These are phyloP conservation scores for Diachasma alloeum DNA, from an alignment of 1,140 invertebrate species.

Conservation along the genomic window DNA sequence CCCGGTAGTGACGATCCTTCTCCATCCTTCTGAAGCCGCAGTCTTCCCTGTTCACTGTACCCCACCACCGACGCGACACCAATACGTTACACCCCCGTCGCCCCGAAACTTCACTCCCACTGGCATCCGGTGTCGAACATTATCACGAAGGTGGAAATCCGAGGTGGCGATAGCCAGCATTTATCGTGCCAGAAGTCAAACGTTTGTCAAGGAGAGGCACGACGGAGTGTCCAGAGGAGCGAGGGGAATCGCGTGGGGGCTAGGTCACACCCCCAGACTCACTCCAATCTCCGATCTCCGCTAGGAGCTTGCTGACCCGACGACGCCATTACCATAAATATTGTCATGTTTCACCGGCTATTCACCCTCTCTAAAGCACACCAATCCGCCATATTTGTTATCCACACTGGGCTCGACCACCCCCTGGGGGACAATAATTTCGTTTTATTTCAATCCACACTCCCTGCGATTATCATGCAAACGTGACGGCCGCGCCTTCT, in stretches of 20 bases:
- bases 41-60: not conserved
- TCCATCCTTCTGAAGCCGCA: slow-evolving; percentile 40
- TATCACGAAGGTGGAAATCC: slow-evolving; percentile 1
- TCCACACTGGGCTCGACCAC: not conserved
- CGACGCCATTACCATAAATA: slow-evolving; percentile 24
- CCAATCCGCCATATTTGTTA: slow-evolving; percentile 7
- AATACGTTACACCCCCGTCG: not conserved
- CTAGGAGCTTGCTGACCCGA: slow-evolving; percentile 12
- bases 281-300: slow-evolving; percentile 27
- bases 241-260: not conserved
- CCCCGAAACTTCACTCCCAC: not conserved
- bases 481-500: not conserved
- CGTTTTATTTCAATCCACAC: not conserved
- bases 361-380: not conserved
- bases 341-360: slow-evolving; percentile 20
- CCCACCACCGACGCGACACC: not conserved
- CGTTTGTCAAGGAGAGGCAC: not conserved
- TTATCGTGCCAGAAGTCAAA: slow-evolving; percentile 23
- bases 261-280: slow-evolving; percentile 12
- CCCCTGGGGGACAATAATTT: not conserved
- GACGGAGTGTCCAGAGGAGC: not conserved
- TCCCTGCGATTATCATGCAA: not conserved
- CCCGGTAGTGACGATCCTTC: slow-evolving; percentile 58
- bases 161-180: slow-evolving; percentile 18
- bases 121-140: slow-evolving; percentile 1